phyloP scores from a whole-genome alignment of 2,888 invertebrate species.

The Trisateles emortualis region DNA sequence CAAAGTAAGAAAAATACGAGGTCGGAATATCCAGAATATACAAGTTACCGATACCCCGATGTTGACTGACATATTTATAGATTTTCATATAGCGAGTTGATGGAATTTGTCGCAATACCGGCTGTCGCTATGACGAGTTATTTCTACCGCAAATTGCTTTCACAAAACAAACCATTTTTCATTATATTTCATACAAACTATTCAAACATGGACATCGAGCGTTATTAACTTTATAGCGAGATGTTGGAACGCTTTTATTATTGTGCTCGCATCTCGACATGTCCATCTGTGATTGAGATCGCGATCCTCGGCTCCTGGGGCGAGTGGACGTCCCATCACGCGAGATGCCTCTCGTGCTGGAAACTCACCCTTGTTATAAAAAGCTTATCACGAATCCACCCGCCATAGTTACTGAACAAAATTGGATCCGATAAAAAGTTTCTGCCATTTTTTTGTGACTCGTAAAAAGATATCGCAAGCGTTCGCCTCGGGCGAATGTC shows the following conservation, averaged over 20 bases:
- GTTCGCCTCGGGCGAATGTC: slow-evolving; percentile 64
- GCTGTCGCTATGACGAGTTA: slow-evolving; percentile 36
- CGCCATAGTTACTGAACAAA: slow-evolving; percentile 72
- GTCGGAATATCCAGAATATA: slow-evolving; percentile 41
- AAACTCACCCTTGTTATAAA: slow-evolving; percentile 68
- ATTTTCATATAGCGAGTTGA: slow-evolving; percentile 47
- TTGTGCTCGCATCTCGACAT: slow-evolving; percentile 30
- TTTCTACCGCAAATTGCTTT: slow-evolving; percentile 45
- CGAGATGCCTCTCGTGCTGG: slow-evolving; percentile 18
- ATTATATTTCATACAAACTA: slow-evolving; percentile 14
- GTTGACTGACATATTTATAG: slow-evolving; percentile 55
- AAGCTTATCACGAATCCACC: slow-evolving; percentile 73
- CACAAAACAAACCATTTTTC: slow-evolving; percentile 35
- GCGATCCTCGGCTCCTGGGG: slow-evolving; percentile 12
- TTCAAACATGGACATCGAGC: slow-evolving; percentile 7
- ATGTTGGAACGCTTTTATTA: slow-evolving; percentile 35
- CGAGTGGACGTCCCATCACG: slow-evolving; percentile 14
- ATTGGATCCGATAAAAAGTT: slow-evolving; percentile 75
- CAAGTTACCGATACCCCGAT: slow-evolving; percentile 36
- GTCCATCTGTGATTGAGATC: slow-evolving; percentile 45
- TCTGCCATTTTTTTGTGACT: slow-evolving; percentile 68
- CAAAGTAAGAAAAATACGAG: background rate
- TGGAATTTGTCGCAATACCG: slow-evolving; percentile 45
- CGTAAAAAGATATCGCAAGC: slow-evolving; percentile 68
- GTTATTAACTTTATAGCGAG: slow-evolving; percentile 20